These are phyloP conservation scores for Pseudeuparius sepicola DNA, from an alignment of 2,888 invertebrate genomes.

Conservation along the genomic window DNA sequence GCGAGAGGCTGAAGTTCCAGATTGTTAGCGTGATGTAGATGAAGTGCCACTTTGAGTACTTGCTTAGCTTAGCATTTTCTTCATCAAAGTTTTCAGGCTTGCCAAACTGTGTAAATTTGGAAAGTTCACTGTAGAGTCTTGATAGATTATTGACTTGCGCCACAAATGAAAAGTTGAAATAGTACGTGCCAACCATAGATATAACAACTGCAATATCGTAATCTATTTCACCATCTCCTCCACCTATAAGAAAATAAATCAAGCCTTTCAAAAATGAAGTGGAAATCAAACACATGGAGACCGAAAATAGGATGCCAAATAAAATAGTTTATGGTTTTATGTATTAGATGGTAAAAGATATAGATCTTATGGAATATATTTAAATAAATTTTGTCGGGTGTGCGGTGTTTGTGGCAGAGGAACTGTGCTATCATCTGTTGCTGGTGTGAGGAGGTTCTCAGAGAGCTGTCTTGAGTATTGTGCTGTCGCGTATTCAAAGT, in stretches of 20 bases:
- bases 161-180: conserved; percentile 11
- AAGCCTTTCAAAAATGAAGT: too few species aligned
- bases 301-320: too few species aligned
- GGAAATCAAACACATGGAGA: too few species aligned
- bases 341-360: too few species aligned
- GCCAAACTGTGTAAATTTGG: conserved; percentile 18
- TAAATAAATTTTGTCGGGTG: too few species aligned
- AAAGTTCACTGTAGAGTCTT: conserved; percentile 9
- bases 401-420: too few species aligned
- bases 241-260: conserved; percentile 10
- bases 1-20: background rate
- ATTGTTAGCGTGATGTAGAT: background rate
- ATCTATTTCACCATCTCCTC: conserved; percentile 7
- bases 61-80: conserved; percentile 15
- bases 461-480: too few species aligned
- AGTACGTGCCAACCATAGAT: conserved; percentile 9
- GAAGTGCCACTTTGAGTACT: conserved; percentile 13
- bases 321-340: too few species aligned
- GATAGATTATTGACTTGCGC: conserved; percentile 4
- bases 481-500: too few species aligned
- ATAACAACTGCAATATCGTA: conserved; percentile 7
- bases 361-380: too few species aligned
- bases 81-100: conserved; percentile 15
- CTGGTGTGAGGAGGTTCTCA: too few species aligned
- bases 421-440: too few species aligned